Evolutionary conservation across 2,113 vertebrate genomes (phyloP).

Genomic region (Apus apus): DNA sequence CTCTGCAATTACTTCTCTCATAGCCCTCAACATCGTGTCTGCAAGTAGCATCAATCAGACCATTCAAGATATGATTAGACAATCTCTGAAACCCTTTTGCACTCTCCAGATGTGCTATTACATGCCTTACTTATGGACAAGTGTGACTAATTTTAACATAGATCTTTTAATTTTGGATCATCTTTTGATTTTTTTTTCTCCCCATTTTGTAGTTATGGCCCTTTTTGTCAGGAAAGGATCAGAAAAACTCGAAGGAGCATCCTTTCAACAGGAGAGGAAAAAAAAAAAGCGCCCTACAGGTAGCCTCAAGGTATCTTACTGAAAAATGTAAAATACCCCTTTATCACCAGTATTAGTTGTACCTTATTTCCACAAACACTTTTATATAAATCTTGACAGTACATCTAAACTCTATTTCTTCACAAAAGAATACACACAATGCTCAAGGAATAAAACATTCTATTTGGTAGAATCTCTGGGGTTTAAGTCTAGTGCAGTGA

Average conservation of each 20-base stretch:
- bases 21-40: not conserved
- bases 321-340: fast-evolving
- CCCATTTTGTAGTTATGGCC: not conserved
- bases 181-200: not conserved
- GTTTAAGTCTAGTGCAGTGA: not conserved
- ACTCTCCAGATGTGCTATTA: constrained; percentile 1
- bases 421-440: not conserved
- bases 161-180: not conserved
- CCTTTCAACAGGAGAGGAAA: not conserved
- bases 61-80: not conserved
- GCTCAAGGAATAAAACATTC: not conserved
- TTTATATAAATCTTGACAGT: not conserved
- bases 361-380: not conserved
- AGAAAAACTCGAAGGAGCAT: not conserved
- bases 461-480: not conserved
- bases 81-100: not conserved
- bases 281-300: not conserved
- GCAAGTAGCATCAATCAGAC: constrained; percentile 42
- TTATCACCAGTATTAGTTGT: not conserved
- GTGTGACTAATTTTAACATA: not conserved
- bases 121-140: not conserved
- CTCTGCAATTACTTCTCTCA: constrained; percentile 46
- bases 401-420: not conserved
- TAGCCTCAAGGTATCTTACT: not conserved
- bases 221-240: not conserved